A percentile compares a stretch with the other conserved stretches of the same genome.
phyloP scores from a whole-genome alignment of 2,113 vertebrate species.

The Brachyhypopomus occidentalis region DNA sequence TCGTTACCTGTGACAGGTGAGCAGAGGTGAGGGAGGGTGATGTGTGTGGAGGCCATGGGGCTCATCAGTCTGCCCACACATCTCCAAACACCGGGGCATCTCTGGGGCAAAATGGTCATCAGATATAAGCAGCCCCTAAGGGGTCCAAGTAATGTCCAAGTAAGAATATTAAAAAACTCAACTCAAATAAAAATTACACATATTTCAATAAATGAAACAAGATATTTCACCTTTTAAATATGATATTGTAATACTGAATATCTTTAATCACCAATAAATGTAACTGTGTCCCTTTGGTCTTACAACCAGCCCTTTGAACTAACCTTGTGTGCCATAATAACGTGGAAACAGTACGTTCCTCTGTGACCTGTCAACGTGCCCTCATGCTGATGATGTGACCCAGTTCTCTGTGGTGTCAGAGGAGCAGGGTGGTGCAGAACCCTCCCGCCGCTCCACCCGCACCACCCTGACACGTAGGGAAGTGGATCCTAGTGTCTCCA shows the following conservation, averaged over 20 bases:
- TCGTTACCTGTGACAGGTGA: constrained; percentile 31
- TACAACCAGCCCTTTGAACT: not conserved
- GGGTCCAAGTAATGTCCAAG: too few relatives aligned
- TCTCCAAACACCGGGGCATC: too few relatives aligned
- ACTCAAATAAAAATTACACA: not conserved
- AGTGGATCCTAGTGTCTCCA: constrained; percentile 5
- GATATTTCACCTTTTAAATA: not conserved
- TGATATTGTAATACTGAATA: not conserved
- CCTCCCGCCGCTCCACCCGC: not conserved
- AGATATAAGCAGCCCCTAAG: too few relatives aligned
- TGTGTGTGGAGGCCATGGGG: too few relatives aligned
- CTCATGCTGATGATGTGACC: not conserved
- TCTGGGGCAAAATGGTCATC: too few relatives aligned
- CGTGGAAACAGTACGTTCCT: not conserved
- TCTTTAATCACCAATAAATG: too few relatives aligned
- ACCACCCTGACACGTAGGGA: not conserved
- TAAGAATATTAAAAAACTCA: not conserved
- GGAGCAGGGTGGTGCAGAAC: not conserved
- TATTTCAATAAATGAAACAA: not conserved
- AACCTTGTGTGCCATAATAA: not conserved
- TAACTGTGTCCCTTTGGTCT: too few relatives aligned
- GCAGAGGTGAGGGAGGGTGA: not conserved
- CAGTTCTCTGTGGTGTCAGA: not conserved
- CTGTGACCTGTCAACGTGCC: not conserved
- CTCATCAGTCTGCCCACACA: too few relatives aligned